Conservation (phyloP, 2,888 invertebrate genomes). For the Phoronis australis region DNA sequence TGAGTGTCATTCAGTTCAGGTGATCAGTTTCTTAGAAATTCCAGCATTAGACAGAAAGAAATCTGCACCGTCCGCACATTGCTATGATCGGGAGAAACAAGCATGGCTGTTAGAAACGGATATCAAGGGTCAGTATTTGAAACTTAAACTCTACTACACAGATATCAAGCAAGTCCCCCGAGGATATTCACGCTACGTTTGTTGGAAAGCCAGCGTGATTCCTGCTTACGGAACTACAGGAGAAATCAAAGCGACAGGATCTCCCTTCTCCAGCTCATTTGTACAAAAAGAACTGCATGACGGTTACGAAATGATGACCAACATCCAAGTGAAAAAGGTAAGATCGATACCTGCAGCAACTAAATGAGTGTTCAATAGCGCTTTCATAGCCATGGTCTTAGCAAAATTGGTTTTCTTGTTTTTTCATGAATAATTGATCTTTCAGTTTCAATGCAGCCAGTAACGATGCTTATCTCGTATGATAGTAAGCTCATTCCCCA, state of each 20-base stretch:
- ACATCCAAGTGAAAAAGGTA: constrained; percentile 69
- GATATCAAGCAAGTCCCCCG: constrained; percentile 64
- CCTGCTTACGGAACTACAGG: constrained; percentile 56
- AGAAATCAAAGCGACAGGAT: constrained; percentile 63
- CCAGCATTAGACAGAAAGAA: constrained; percentile 27
- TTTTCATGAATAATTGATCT: no score
- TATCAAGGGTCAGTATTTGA: constrained; percentile 69
- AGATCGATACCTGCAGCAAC: no score
- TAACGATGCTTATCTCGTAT: no score
- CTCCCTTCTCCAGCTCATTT: constrained; percentile 74
- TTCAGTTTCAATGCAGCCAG: no score
- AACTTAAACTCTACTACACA: constrained; percentile 62
- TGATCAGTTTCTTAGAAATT: constrained; percentile 60
- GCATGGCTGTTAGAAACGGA: constrained; percentile 75
- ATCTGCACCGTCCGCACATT: constrained; percentile 54
- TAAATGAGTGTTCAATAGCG: no score
- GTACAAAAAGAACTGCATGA: constrained; percentile 74
- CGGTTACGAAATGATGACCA: constrained; percentile 76
- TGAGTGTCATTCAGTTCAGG: constrained; percentile 70
- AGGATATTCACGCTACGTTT: constrained; percentile 63
- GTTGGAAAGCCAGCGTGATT: constrained; percentile 29
- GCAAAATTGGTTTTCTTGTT: no score
- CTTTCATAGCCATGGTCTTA: no score
- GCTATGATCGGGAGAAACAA: constrained; percentile 76
- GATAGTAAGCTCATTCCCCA: no score